phyloP scores from a whole-genome alignment of 2,113 vertebrate species.

The Synodontis membranacea region DNA sequence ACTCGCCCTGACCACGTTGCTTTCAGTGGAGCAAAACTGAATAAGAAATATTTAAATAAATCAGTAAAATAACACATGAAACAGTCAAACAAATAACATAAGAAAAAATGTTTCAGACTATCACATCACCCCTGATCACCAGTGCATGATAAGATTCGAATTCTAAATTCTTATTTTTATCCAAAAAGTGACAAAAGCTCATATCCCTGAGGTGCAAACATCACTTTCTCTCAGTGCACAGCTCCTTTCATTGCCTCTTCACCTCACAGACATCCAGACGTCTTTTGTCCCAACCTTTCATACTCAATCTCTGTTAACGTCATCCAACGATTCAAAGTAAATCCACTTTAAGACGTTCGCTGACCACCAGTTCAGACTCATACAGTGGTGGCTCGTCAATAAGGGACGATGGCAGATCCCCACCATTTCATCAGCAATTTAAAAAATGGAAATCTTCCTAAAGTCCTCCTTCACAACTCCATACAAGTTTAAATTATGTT shows the following conservation, averaged over 20 bases:
- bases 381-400: neutral
- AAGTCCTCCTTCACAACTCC: neutral
- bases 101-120: neutral
- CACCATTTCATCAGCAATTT: neutral
- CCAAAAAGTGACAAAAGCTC: neutral
- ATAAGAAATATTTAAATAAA: neutral
- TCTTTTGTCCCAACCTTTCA: neutral
- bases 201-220: neutral
- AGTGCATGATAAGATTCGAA: neutral
- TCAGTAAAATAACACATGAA: neutral
- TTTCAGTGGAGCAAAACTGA: too few species aligned
- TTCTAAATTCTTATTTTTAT: neutral
- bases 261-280: conserved; percentile 3
- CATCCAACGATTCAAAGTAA: neutral
- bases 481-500: neutral
- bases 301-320: conserved; percentile 14
- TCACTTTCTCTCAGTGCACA: neutral
- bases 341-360: neutral
- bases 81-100: neutral
- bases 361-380: neutral
- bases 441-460: neutral
- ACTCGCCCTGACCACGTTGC: too few species aligned
- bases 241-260: neutral
- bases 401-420: neutral
- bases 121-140: neutral